A percentile compares a stretch with the other conserved stretches of the same genome.
phyloP scores from a whole-genome alignment of 2,797 vertebrate species.

The Chiroxiphia lanceolata region DNA sequence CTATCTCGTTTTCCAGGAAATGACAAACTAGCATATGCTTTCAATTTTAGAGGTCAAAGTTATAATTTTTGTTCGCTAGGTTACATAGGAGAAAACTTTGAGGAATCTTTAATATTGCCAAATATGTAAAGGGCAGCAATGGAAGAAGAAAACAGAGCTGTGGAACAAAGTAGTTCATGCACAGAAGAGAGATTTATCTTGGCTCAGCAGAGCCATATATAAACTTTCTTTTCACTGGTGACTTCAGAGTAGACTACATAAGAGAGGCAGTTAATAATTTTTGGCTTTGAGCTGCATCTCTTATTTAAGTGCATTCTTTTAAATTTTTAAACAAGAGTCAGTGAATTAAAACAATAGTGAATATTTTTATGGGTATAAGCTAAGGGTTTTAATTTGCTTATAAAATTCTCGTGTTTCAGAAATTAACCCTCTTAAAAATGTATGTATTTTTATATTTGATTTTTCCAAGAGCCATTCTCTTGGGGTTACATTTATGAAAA shows the following conservation, averaged over 20 bases:
- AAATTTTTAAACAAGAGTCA: conserved; percentile 6
- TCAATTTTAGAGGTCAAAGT: conserved; percentile 63
- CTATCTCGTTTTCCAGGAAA: conserved; percentile 43
- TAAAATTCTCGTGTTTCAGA: conserved; percentile 16
- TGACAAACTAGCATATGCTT: conserved; percentile 67
- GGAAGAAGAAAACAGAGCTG: conserved; percentile 41
- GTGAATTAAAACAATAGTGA: conserved; percentile 10
- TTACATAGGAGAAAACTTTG: conserved; percentile 65
- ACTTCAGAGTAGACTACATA: conserved; percentile 32
- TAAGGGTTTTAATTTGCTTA: background rate
- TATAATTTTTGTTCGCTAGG: conserved; percentile 52
- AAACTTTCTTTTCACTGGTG: conserved; percentile 43
- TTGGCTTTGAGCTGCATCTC: conserved; percentile 28
- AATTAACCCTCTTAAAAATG: background rate
- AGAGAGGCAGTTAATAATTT: conserved; percentile 39
- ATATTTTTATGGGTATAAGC: background rate
- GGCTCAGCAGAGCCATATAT: conserved; percentile 40
- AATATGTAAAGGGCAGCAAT: conserved; percentile 62
- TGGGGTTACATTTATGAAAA: background rate
- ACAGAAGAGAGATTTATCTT: conserved; percentile 60
- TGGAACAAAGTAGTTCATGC: conserved; percentile 57
- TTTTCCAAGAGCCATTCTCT: background rate
- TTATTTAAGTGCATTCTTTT: conserved; percentile 29
- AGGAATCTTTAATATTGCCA: conserved; percentile 69
- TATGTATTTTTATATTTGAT: background rate